Base-by-base conservation (phyloP, 2,797 vertebrate genomes). In the Spondyliosoma cantharus region DNA sequence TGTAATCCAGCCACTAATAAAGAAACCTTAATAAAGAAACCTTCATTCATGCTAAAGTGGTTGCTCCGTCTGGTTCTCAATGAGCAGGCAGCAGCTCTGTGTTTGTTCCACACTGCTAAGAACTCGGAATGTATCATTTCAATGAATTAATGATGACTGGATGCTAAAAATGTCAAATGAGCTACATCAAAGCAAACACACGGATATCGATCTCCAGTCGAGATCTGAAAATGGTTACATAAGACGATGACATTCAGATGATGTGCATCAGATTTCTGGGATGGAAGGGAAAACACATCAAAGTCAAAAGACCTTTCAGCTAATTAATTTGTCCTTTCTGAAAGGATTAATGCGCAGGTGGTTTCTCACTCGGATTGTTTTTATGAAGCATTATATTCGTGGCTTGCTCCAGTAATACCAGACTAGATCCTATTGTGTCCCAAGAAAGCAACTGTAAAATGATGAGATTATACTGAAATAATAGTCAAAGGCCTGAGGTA, bases 291-390 rank as follows among this genome's bases (percentile, higher is more conserved):
- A 67, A 65, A 59, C 53, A 89, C 94, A 92, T 95, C 93, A 95
- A 94, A 94, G 93, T 82, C 84, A 78, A 70, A 78, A 69, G 88
- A 94, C 93, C 92, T 95, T 95, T 94, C 83, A 87, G 87, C 79
- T 95, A 95, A 95, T 95, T 93, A 93, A 93, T 91, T 80, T 93
- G 93, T 93, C 92, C 92, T 95, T 95, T 92, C 86, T 86, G 77
- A 87, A 80, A 77, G 91, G 91, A 94, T 92, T 94, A 93, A 78
- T 78, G 71, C 86, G 80, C 43, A 71, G 69, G 81, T 90, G 86
- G 83, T 86, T 89, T 91, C 87, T 84, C 84, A 62, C 76, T 88
- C 17, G 7, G 68, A 83, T 72, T 83, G 82, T 85, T 84, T 84
- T 75, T 19, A 71, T 87, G 58, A 82, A 69, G 58, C 74, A 58